Evolutionary conservation across 1,140 invertebrate genomes (phyloP), one percentile per base, ranked within the genome.

Genomic region (Amyelois transitella): DNA sequence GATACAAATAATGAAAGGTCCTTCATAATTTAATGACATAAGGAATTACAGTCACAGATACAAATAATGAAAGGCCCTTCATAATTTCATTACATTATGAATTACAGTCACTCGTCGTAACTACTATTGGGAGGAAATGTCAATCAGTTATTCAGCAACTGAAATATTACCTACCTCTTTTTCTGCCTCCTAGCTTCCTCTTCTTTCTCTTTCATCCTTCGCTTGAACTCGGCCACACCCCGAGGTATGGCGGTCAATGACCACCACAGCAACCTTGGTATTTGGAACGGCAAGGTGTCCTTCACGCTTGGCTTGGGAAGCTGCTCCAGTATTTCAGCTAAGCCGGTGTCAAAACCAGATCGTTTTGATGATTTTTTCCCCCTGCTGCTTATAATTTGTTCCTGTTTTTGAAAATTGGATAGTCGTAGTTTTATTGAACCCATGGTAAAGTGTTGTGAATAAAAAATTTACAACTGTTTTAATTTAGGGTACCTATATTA

Each of bases 231-330:
- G 83, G 88, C 89, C 72, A 92, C 87, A 5, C 86, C 81, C 25
- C 77, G 81, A 6, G 93, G 94, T 58, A 93, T 80, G 19, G 90
- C 90, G 25, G 90, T 87, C 0, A 94, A 87, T 0, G 90, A 85
- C 65, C 90, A 88, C 89, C 92, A 92, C 20, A 93, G 82, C 43
- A 91, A 91, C 49, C 91, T 77, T 24, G 93, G 92, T 68, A 97
- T 91, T 89, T 97, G 95, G 66, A 96, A 93, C 1, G 96, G 96
- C 70, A 97, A 86, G 14, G 95, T 96, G 75, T 97, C 92, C 72
- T 91, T 91, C 43, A 96, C 88, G 64, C 94, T 95, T 6, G 95
- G 95, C 69, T 92, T 94, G 20, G 94, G 93, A 47, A 96, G 91
- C 69, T 93, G 91, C 8, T 92, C 91, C 18, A 93, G 86, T 56